Evolutionary conservation across 2,113 vertebrate species (phyloP), one percentile per base, ranked within the genome.

Genomic region (Glareola pratincola): DNA sequence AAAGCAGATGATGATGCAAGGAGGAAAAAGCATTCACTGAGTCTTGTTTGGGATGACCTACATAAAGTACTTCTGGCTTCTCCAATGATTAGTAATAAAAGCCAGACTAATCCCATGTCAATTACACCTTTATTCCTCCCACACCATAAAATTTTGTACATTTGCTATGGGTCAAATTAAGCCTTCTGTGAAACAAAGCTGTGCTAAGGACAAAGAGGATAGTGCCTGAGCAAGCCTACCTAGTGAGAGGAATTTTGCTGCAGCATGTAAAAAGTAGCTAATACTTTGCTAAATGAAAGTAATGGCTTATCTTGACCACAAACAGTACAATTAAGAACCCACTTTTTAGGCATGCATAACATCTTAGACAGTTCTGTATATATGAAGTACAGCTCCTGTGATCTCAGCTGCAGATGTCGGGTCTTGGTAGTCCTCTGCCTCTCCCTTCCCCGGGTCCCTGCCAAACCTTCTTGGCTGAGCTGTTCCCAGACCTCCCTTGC

Each of bases 81-180:
- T 82, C 18, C 69, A 66, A 60, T 53, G n/a, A 91, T 88, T 43
- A 85, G 27, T 53, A 94, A 82, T 85, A 92, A 91, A 95, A 91
- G 48, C 27, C 45, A 91, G 48, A 78, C 69, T 91, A 97, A 96
- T 95, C 69, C 34, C 41, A 82, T 0, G 1, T 88, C 84, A 94
- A 92, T 94, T 72, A 91, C 94, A 95, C 41, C 45, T 94, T 88
- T 89, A 85, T 85, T 95, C 29, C n/a, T 88, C 84, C 80, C 86
- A 79, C 1, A 4, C 27, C 32, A 87, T 60, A 93, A 72, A 45
- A 89, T 68, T 89, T 41, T 75, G 30, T 48, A 56, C n/a, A 36
- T 81, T 86, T 75, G 36, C 57, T 73, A 62, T 43, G 73, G 86
- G 86, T 81, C 66, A 92, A 68, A 95, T 37, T 45, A 43, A 86